Percentiles rank a stretch among this genome's conserved stretches.
phyloP scores from a whole-genome alignment of 2,888 invertebrate species.

The Orchesella flavescens region DNA sequence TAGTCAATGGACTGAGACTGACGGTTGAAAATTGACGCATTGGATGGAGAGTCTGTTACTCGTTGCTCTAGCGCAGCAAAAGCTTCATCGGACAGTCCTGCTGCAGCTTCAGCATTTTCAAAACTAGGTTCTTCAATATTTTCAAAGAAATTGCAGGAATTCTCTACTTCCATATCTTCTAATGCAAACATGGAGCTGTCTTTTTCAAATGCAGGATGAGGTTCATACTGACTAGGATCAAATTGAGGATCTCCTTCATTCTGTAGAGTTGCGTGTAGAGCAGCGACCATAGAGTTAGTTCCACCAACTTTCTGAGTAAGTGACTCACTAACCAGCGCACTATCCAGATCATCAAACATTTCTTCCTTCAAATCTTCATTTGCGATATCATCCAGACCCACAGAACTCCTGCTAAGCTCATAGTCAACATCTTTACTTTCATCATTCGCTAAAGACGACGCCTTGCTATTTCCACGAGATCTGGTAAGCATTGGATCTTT shows the following conservation, averaged over 20 bases:
- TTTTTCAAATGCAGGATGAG: constrained; percentile 42
- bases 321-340: constrained; percentile 38
- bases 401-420: constrained; percentile 41
- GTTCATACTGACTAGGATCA: constrained; percentile 58
- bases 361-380: constrained; percentile 52
- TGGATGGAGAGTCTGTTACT: not conserved
- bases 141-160: constrained; percentile 57
- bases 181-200: constrained; percentile 45
- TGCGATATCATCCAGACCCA: constrained; percentile 48
- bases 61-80: constrained; percentile 52
- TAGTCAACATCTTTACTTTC: constrained; percentile 39
- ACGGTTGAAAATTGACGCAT: not conserved
- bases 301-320: constrained; percentile 5
- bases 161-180: constrained; percentile 55
- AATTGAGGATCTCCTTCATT: constrained; percentile 46
- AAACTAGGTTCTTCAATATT: constrained; percentile 42
- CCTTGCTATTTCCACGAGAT: constrained; percentile 35
- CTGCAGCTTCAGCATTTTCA: constrained; percentile 41
- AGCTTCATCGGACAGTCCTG: constrained; percentile 48
- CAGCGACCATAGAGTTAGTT: constrained; percentile 55
- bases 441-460: constrained; percentile 47
- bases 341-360: constrained; percentile 53
- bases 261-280: constrained; percentile 56
- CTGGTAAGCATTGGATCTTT: constrained; percentile 26
- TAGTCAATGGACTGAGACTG: not conserved